Conservation (phyloP, 2,797 vertebrate genomes). For the Helicolenus hilgendorfi region DNA sequence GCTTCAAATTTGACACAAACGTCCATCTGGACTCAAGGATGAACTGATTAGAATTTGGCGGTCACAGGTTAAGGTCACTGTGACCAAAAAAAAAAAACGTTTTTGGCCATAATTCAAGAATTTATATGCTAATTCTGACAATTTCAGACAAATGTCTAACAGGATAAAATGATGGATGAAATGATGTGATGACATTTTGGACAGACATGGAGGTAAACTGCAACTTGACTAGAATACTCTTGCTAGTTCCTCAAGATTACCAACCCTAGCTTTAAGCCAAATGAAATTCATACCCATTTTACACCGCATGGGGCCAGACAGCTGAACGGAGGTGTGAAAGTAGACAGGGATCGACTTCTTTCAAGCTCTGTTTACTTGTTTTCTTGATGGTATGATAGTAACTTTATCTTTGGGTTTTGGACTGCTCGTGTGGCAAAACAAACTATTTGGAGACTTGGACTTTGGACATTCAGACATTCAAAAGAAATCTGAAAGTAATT, state of each 20-base stretch:
- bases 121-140: too few species aligned
- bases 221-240: background rate
- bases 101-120: too few species aligned
- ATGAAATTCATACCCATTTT: accelerated
- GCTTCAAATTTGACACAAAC: too few species aligned
- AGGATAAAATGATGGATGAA: too few species aligned
- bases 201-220: accelerated
- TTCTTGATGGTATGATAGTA: background rate
- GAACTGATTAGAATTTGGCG: too few species aligned
- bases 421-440: background rate
- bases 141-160: too few species aligned
- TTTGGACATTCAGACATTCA: background rate
- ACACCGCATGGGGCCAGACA: background rate
- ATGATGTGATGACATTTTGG: too few species aligned
- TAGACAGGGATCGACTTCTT: background rate
- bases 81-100: background rate
- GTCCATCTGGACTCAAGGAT: too few species aligned
- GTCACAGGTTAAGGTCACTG: too few species aligned
- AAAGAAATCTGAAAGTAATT: background rate
- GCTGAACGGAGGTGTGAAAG: background rate
- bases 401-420: background rate
- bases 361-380: background rate
- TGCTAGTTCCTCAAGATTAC: accelerated
- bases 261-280: background rate
- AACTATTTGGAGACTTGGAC: background rate